These are phyloP conservation scores for Amblyopsis rosae DNA, from an alignment of 2,113 vertebrate genomes.

Conservation along the genomic window DNA sequence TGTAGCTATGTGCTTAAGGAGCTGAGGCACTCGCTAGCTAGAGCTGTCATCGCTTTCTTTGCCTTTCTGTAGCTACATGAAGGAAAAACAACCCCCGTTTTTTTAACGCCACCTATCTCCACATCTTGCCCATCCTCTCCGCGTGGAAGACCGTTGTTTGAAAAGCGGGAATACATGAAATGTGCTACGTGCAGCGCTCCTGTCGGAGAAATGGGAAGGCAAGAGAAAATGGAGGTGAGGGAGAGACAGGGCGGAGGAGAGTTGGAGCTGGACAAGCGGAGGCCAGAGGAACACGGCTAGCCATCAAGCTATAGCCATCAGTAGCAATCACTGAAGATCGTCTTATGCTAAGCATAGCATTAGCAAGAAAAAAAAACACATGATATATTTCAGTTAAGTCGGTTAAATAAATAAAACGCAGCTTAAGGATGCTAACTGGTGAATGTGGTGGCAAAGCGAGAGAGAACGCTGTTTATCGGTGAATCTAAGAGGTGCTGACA, in stretches of 20 bases:
- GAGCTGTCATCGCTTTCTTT: constrained; percentile 58
- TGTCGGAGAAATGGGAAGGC: constrained; percentile 11
- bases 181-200: constrained; percentile 27
- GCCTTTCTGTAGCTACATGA: constrained; percentile 58
- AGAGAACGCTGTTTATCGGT: constrained; percentile 34
- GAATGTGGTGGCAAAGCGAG: constrained; percentile 1
- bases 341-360: too few species aligned
- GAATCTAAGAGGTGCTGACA: constrained; percentile 50
- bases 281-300: constrained; percentile 50
- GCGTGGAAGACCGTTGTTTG: constrained; percentile 40
- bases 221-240: constrained; percentile 4
- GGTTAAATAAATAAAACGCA: constrained; percentile 21
- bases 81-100: constrained; percentile 50
- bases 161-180: constrained; percentile 56
- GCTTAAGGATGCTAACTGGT: constrained; percentile 10
- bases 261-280: constrained; percentile 51
- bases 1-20: constrained; percentile 17
- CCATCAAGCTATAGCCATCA: constrained; percentile 22
- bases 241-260: constrained; percentile 10
- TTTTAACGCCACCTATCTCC: constrained; percentile 20
- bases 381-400: constrained; percentile 1
- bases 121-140: constrained; percentile 38
- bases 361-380: too few species aligned
- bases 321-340: not conserved
- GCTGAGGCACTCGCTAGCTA: constrained; percentile 41